phyloP scores from a whole-genome alignment of 2,113 vertebrate genomes.

The Myotis lucifugus region DNA sequence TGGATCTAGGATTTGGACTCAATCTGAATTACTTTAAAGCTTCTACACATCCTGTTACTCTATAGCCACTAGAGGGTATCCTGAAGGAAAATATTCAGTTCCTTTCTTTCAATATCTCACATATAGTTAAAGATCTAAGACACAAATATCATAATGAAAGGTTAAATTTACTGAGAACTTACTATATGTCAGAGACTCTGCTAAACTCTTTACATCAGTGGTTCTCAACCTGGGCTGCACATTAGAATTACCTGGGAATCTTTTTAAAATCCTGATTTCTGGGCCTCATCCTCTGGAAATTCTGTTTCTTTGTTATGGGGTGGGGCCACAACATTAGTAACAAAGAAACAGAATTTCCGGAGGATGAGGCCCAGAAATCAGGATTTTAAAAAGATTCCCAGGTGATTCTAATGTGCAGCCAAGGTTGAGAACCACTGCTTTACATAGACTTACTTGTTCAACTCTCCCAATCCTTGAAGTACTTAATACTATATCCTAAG shows the following conservation, averaged over 20 bases:
- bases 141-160: slow-evolving; percentile 14
- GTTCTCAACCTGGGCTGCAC: too few relatives aligned
- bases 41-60: background rate
- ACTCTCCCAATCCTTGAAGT: background rate
- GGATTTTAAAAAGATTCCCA: too few relatives aligned
- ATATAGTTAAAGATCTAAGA: background rate
- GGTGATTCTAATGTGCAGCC: too few relatives aligned
- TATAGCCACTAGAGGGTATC: background rate
- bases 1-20: background rate
- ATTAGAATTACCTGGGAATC: too few relatives aligned
- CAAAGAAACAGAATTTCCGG: too few relatives aligned
- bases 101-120: background rate
- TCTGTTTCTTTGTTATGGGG: too few relatives aligned
- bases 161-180: background rate
- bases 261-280: too few relatives aligned
- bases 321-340: too few relatives aligned
- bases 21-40: background rate
- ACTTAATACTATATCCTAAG: background rate
- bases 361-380: too few relatives aligned
- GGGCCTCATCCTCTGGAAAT: too few relatives aligned
- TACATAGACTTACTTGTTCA: slow-evolving; percentile 4
- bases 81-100: background rate
- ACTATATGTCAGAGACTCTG: background rate
- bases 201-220: background rate
- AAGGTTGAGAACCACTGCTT: background rate